Base-by-base conservation (phyloP, 1,140 invertebrate genomes). In the Caerostris extrusa region DNA sequence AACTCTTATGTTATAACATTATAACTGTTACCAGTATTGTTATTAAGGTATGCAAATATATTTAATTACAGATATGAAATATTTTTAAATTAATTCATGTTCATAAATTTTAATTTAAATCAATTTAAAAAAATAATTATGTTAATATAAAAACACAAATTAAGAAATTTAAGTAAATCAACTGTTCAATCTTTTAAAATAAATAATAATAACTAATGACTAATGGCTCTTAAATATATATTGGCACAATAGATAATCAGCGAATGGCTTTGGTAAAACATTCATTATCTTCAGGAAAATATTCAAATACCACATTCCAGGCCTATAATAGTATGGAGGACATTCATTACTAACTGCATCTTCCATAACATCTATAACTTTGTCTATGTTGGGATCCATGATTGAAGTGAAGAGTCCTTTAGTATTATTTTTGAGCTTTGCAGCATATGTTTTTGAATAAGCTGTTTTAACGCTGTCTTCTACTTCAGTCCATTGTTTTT, bases 301-400 rank as follows among this genome's bases (percentile, higher is more conserved):
- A 50, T 85, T 91, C 7, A 91, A 85, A n/a, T 91, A 85, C 81
- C 56, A 64, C 12, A 60, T 67, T 3, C 90, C 90, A 0, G 90
- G 90, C 55, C 77, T 61, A 53, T 91, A 91, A 56, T 6, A 6
- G 17, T 85, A 91, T 3, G 81, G 77, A 8, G 90, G 90, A 7
- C 57, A 69, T 17, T 67, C n/a, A 34, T 7, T 8, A 7, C 12
- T 85, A 2, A 91, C 90, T 5, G 90, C 81, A 12, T 83, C 90
- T 69, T 91, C 77, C 77, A 91, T 85, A 5, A 56, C 90, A 56
- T 91, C 60, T 53, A 91, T 91, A 7, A 91, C 77, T 64, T 91
- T 77, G 53, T 83, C 17, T 7, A 85, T 64, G n/a, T 91, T 91
- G 2, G 77, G 12, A 57, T 85, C 81, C 60, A 85, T 85, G 5